These are phyloP conservation scores for Drosophila kohkoa DNA, from an alignment of 1,140 invertebrate species.

Conservation along the genomic window DNA sequence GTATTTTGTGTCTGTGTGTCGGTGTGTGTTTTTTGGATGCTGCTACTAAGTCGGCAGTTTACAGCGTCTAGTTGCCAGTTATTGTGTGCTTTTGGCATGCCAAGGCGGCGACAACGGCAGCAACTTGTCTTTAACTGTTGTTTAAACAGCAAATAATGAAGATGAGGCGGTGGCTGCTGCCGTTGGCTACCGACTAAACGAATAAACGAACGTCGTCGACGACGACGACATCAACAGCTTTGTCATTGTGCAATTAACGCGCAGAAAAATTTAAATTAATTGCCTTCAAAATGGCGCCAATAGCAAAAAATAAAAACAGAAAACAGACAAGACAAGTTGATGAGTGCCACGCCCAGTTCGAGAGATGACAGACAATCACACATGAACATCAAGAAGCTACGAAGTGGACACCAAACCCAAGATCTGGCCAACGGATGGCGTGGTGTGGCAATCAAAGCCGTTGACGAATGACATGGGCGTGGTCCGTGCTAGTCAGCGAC, in stretches of 20 bases:
- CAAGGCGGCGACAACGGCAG: slow-evolving; percentile 48
- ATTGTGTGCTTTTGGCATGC: slow-evolving; percentile 60
- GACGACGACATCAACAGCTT: slow-evolving; percentile 57
- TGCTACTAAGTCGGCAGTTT: slow-evolving; percentile 59
- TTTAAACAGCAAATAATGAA: slow-evolving; percentile 75
- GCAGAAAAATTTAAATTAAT: slow-evolving; percentile 78
- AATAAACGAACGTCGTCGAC: neutral
- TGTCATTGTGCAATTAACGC: slow-evolving; percentile 81
- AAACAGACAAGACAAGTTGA: slow-evolving; percentile 31
- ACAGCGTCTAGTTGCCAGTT: slow-evolving; percentile 9
- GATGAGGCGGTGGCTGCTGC: slow-evolving; percentile 64
- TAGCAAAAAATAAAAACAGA: slow-evolving; percentile 41
- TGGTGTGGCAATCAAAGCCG: slow-evolving; percentile 23
- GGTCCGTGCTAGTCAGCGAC: slow-evolving; percentile 16
- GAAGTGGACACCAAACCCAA: slow-evolving; percentile 13
- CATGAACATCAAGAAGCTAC: neutral
- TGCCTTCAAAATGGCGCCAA: slow-evolving; percentile 77
- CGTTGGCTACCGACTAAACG: slow-evolving; percentile 37
- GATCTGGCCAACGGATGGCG: slow-evolving; percentile 11
- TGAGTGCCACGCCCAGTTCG: slow-evolving; percentile 63
- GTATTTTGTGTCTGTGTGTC: slow-evolving; percentile 6
- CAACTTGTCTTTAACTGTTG: slow-evolving; percentile 75
- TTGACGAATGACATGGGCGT: slow-evolving; percentile 44
- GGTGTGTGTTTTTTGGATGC: slow-evolving; percentile 33
- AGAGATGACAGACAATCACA: slow-evolving; percentile 29